Conservation (phyloP, 2,113 vertebrate genomes). For the Pseudopipra pipra region DNA sequence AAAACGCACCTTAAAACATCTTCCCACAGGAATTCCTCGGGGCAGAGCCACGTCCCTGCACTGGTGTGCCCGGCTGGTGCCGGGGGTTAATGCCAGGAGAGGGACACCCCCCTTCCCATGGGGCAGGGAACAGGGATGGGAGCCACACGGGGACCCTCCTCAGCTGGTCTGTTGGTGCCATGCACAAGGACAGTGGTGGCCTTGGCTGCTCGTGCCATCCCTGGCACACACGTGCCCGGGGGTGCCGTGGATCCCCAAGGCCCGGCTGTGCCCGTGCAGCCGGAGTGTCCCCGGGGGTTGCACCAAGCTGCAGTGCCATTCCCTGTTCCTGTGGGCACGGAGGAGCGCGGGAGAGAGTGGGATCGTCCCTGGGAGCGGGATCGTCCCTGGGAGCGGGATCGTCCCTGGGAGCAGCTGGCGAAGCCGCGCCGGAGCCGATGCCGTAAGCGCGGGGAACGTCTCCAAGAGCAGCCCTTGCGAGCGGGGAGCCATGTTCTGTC, state of each 20-base stretch:
- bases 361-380: background rate
- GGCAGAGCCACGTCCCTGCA: background rate
- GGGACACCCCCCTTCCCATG: fast-evolving
- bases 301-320: background rate
- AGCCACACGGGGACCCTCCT: fast-evolving
- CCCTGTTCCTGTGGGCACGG: background rate
- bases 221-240: background rate
- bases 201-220: background rate
- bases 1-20: fast-evolving
- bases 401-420: background rate
- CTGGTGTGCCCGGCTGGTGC: background rate
- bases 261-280: fast-evolving
- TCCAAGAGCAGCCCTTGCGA: background rate
- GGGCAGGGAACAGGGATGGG: fast-evolving
- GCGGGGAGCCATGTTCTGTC: slow-evolving; percentile 46
- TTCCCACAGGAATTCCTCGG: fast-evolving
- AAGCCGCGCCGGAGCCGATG: background rate
- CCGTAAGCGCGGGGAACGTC: background rate
- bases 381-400: background rate
- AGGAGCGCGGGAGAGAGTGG: background rate
- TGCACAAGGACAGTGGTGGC: background rate
- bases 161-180: background rate
- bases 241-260: background rate
- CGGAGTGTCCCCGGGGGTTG: background rate
- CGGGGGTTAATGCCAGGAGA: fast-evolving